A percentile compares a stretch with the other conserved stretches of the same genome.
These are phyloP conservation scores for Corynorhinus townsendii DNA, from an alignment of 2,113 vertebrate genomes.

Conservation along the genomic window DNA sequence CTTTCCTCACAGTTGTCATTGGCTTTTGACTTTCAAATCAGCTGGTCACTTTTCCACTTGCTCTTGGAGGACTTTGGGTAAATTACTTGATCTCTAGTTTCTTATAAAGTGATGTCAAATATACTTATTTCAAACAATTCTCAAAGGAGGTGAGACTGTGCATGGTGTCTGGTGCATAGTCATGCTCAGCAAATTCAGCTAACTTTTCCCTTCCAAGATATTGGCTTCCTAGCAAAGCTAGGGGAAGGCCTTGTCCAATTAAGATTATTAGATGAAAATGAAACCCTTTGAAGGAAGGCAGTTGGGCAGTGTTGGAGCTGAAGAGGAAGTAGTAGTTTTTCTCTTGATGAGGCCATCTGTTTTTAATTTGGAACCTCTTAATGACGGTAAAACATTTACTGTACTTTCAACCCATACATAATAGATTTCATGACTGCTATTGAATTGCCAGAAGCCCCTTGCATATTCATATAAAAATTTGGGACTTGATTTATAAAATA, in stretches of 20 bases:
- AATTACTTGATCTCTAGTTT: background rate
- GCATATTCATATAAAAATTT: background rate
- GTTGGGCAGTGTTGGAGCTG: background rate
- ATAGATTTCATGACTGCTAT: background rate
- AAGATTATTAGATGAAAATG: background rate
- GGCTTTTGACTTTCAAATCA: background rate
- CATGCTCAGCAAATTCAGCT: background rate
- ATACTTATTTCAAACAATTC: background rate
- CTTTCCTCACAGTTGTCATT: background rate
- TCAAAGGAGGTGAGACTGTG: background rate
- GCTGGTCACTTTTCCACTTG: background rate
- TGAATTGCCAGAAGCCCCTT: background rate
- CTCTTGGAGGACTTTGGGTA: background rate
- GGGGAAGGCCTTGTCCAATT: background rate
- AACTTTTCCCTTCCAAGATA: background rate
- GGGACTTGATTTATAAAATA: background rate
- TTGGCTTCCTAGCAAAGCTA: background rate
- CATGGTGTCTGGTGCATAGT: background rate
- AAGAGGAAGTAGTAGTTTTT: slow-evolving; percentile 19
- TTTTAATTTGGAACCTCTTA: slow-evolving; percentile 23
- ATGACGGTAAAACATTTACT: background rate
- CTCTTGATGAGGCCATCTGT: slow-evolving; percentile 21
- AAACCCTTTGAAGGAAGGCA: background rate
- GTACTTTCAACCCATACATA: background rate
- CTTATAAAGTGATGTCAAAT: background rate